Base-by-base conservation (phyloP, 2,113 vertebrate species). In the Ciconia boyciana region DNA sequence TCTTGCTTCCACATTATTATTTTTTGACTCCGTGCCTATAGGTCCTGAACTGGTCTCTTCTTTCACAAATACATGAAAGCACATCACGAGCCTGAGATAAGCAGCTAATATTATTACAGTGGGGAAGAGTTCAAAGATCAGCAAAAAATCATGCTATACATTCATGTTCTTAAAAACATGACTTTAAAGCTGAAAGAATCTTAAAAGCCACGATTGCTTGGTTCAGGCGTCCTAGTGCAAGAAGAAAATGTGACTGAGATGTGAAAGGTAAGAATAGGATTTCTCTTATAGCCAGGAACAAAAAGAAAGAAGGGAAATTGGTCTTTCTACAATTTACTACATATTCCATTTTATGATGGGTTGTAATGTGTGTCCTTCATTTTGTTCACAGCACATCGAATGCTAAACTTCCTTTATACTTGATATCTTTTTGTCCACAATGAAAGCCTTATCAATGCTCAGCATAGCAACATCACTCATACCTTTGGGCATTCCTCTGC, bases 371-470 rank as follows among this genome's bases (percentile, higher is more conserved):
- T 58, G 75, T 62, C 92, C 87, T 97, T 96, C 85, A 66, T 93
- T 95, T 83, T 89, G 48, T 84, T 94, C 94, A 79, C 55, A 80
- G 89, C 70, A 78, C 36, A 85, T 54, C 0, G 19, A 92, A 95
- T 36, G n/a, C 54, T 34, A 61, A 82, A 82, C 87, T 83, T 77
- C 64, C 61, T 90, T 92, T 75, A 81, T 70, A 92, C 68, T 79
- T 81, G 29, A 15, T 94, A 52, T 89, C 92, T 96, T 96, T 84
- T 78, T 92, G 82, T 41, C 51, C 51, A 90, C 81, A 93, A 87
- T 80, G 84, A 94, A 95, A 93, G 84, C 64, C 84, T 94, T 95
- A 97, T 94, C 91, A 90, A 65, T 70, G 92, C 91, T 95, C 64
- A 83, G 48, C 89, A 80, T 15, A 94, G 75, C 79, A 86, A 91